Conservation (phyloP, 2,888 invertebrate genomes). For the Liodrosophila aerea region DNA sequence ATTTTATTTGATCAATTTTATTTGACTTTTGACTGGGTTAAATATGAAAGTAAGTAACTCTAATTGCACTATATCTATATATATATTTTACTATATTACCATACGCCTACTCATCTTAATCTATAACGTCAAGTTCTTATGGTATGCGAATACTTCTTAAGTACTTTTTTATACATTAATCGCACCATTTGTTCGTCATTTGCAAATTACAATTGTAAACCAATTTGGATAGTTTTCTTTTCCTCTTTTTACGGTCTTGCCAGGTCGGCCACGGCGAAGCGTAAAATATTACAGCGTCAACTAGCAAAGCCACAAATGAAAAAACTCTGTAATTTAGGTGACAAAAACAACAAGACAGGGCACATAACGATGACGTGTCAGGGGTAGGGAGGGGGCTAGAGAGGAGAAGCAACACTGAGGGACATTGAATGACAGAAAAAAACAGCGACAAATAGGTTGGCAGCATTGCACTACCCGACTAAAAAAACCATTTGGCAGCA, state of each 20-base stretch:
- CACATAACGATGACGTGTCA: conserved; percentile 19
- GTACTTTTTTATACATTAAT: conserved; percentile 8
- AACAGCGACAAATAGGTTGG: conserved; percentile 61
- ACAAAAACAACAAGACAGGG: conserved; percentile 64
- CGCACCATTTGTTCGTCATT: conserved; percentile 22
- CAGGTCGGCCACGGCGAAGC: conserved; percentile 30
- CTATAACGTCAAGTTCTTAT: too few relatives aligned
- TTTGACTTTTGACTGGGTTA: neutral
- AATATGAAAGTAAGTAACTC: neutral
- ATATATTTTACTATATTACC: too few relatives aligned
- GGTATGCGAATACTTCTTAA: conserved; percentile 4
- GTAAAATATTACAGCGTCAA: conserved; percentile 64
- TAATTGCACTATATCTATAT: too few relatives aligned
- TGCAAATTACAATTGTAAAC: conserved; percentile 35
- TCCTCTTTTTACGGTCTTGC: conserved; percentile 19
- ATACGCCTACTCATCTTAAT: too few relatives aligned
- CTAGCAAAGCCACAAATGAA: conserved; percentile 61
- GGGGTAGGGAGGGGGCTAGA: neutral
- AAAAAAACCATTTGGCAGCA: conserved; percentile 57
- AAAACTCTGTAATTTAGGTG: conserved; percentile 73
- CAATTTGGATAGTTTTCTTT: conserved; percentile 20
- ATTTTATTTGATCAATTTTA: conserved; percentile 20
- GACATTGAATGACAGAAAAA: conserved; percentile 50
- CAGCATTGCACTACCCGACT: conserved; percentile 34
- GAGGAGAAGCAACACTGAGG: neutral